These are phyloP conservation scores for Melieria picta DNA, from an alignment of 2,888 invertebrate genomes.

Conservation along the genomic window DNA sequence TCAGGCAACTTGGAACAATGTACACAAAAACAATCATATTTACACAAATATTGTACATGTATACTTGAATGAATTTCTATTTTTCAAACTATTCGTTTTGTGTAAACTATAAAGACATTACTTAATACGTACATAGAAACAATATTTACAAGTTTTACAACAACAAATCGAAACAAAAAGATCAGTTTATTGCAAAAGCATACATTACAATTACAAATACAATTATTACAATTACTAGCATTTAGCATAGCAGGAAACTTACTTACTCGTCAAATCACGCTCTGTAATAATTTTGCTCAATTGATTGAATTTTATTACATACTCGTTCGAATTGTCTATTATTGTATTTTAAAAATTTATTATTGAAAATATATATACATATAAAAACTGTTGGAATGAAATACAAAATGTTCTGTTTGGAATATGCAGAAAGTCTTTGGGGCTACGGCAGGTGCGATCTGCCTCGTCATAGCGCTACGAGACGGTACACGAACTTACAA, in stretches of 20 bases:
- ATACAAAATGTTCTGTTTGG: neutral
- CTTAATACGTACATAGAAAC: no score
- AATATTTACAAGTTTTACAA: no score
- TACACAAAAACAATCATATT: constrained; percentile 44
- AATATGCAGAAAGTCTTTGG: neutral
- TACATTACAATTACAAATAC: neutral
- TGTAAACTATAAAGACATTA: no score
- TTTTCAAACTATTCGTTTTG: no score
- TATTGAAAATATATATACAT: constrained; percentile 3
- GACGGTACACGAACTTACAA: neutral
- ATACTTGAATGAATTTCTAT: neutral
- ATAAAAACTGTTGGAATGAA: constrained; percentile 6
- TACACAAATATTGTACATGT: constrained; percentile 9
- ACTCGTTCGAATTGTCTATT: constrained; percentile 7
- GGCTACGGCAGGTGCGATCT: no score
- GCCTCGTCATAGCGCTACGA: no score
- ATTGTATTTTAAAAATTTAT: constrained; percentile 1
- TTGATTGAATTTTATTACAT: constrained; percentile 12
- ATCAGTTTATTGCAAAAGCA: neutral
- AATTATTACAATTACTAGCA: neutral
- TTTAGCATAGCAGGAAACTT: neutral
- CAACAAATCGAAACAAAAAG: no score
- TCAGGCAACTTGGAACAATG: constrained; percentile 35
- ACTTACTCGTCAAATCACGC: neutral
- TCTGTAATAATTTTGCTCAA: constrained; percentile 25